These are phyloP conservation scores for Aethes cnicana DNA, from an alignment of 2,888 invertebrate genomes.

Conservation along the genomic window DNA sequence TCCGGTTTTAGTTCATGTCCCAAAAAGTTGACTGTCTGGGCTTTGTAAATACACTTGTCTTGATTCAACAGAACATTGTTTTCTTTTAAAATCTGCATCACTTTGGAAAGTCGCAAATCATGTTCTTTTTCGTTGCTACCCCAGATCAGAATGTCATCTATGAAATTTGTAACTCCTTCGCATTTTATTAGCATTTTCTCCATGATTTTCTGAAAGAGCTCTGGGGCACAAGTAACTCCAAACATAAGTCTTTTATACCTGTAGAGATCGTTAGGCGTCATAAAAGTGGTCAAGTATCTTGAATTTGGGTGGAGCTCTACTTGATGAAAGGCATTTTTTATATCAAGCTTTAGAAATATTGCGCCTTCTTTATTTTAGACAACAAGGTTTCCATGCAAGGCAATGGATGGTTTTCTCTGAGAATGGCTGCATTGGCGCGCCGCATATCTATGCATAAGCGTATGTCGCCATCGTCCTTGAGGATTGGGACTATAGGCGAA, in stretches of 20 bases:
- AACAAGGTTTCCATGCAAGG: background rate
- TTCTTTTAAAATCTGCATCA: background rate
- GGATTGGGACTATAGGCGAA: background rate
- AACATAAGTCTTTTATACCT: conserved; percentile 46
- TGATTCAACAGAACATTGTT: conserved; percentile 7
- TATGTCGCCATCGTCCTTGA: background rate
- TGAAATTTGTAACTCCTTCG: conserved; percentile 10
- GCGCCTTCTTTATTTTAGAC: background rate
- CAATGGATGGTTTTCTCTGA: background rate
- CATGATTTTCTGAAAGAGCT: conserved; percentile 31
- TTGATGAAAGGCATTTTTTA: conserved; percentile 1
- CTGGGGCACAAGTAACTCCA: conserved; percentile 40
- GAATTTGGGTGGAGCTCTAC: conserved; percentile 34
- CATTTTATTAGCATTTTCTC: conserved; percentile 35
- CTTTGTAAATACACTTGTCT: conserved; percentile 4
- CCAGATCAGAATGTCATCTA: conserved; percentile 31
- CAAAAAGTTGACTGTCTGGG: background rate
- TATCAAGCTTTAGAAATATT: background rate
- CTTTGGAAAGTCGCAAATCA: background rate
- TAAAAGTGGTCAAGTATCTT: conserved; percentile 52
- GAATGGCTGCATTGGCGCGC: background rate
- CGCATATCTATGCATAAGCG: conserved; percentile 1
- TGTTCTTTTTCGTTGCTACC: conserved; percentile 8
- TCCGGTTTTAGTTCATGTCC: conserved; percentile 3
- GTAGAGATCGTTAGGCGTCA: conserved; percentile 34